Evolutionary conservation across 2,113 vertebrate genomes (phyloP).

Genomic region (Corynorhinus townsendii): DNA sequence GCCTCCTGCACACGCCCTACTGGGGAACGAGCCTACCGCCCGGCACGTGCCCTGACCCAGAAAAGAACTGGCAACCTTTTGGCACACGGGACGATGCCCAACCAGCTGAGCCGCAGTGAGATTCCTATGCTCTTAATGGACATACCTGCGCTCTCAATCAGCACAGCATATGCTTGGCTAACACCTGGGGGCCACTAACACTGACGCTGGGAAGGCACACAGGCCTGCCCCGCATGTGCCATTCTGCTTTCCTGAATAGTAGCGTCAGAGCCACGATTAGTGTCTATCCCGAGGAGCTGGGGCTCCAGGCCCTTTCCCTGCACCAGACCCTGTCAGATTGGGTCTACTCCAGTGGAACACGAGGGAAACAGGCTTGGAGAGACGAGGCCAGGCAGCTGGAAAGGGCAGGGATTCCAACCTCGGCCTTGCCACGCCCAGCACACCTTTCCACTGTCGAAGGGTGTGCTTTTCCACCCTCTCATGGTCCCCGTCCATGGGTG

Average conservation of each 20-base stretch:
- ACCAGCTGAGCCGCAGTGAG: not conserved
- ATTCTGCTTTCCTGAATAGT: not conserved
- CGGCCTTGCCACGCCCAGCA: rapidly evolving
- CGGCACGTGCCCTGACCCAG: too few species aligned
- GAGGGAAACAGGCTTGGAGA: not conserved
- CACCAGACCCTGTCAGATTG: rapidly evolving
- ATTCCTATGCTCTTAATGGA: not conserved
- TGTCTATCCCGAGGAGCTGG: rapidly evolving
- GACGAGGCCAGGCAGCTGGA: not conserved
- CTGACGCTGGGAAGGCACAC: rapidly evolving
- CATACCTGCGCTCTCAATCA: not conserved
- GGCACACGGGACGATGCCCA: too few species aligned
- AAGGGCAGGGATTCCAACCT: not conserved
- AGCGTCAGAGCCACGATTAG: rapidly evolving
- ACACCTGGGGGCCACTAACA: not conserved
- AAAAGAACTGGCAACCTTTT: too few species aligned
- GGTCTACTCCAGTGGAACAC: not conserved
- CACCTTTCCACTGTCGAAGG: rapidly evolving
- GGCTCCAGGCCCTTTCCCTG: not conserved
- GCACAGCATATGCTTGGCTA: not conserved
- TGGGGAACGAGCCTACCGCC: too few species aligned
- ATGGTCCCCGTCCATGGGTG: not conserved
- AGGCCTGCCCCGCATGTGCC: not conserved
- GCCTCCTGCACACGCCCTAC: too few species aligned
- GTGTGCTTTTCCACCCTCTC: not conserved